Conservation (phyloP, 1,140 invertebrate genomes). For the Andricus grossulariae region DNA sequence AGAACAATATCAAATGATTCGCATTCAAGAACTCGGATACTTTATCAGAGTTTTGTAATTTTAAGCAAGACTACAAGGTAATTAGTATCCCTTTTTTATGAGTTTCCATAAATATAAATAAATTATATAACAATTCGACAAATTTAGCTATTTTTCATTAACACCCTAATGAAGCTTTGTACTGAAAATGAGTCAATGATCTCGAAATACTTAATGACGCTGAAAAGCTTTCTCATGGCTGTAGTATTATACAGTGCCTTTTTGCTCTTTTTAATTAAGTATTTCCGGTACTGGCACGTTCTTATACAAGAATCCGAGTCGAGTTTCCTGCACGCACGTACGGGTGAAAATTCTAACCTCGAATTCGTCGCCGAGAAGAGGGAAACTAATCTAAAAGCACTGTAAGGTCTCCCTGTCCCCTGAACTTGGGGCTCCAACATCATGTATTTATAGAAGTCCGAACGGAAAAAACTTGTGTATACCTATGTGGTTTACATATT, state of each 20-base stretch:
- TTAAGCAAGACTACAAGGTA: too few species aligned
- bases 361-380: slow-evolving; percentile 53
- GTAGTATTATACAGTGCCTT: slow-evolving; percentile 53
- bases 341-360: slow-evolving; percentile 31
- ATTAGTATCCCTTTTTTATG: too few species aligned
- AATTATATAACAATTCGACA: too few species aligned
- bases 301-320: slow-evolving; percentile 56
- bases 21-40: too few species aligned
- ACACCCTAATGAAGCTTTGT: background rate
- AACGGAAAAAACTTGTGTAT: slow-evolving; percentile 45
- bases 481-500: slow-evolving; percentile 52
- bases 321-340: slow-evolving; percentile 57
- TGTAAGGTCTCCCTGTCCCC: slow-evolving; percentile 60
- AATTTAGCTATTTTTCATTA: background rate
- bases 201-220: background rate
- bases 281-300: slow-evolving; percentile 63
- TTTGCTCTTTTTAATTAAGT: slow-evolving; percentile 70
- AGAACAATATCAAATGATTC: too few species aligned
- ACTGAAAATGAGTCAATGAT: slow-evolving; percentile 7
- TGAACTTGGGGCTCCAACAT: slow-evolving; percentile 69
- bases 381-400: slow-evolving; percentile 68
- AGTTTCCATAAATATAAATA: too few species aligned
- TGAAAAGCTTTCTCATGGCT: slow-evolving; percentile 61
- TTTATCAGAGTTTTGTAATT: too few species aligned
- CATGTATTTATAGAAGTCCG: slow-evolving; percentile 67